phyloP scores from a whole-genome alignment of 2,113 vertebrate genomes.

The Pterocles gutturalis region DNA sequence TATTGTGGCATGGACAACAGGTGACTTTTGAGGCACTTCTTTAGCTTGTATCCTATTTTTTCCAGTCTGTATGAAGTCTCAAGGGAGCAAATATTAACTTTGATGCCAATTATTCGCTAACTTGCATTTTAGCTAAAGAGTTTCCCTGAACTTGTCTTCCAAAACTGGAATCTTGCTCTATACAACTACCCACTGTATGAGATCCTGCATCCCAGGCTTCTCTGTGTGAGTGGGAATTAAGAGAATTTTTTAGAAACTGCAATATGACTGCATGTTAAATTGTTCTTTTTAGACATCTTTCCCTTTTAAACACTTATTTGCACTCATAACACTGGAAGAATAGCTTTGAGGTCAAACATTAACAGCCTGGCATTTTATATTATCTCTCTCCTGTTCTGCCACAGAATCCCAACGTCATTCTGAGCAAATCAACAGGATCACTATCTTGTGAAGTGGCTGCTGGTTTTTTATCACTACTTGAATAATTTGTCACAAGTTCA shows the following conservation, averaged over 20 bases:
- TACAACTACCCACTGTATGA: background rate
- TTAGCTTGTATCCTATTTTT: background rate
- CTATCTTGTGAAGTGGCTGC: background rate
- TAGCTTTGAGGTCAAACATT: background rate
- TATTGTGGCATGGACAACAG: fast-evolving
- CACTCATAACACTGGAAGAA: background rate
- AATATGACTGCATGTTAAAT: background rate
- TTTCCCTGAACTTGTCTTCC: background rate
- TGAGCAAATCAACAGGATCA: background rate
- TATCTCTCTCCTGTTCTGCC: background rate
- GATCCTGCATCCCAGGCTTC: background rate
- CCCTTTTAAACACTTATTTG: background rate
- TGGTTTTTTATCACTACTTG: background rate
- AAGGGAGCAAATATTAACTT: background rate
- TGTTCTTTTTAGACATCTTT: background rate
- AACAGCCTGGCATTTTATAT: background rate
- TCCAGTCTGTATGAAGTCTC: background rate
- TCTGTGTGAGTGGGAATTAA: background rate
- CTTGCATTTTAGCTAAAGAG: background rate
- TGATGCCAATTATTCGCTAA: background rate
- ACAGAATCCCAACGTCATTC: background rate
- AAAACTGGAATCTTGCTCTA: background rate
- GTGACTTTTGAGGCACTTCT: background rate
- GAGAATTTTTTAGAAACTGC: background rate
- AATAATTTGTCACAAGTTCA: background rate